Evolutionary conservation across 2,888 invertebrate species (phyloP).

Genomic region (Caenorhabditis sp.): DNA sequence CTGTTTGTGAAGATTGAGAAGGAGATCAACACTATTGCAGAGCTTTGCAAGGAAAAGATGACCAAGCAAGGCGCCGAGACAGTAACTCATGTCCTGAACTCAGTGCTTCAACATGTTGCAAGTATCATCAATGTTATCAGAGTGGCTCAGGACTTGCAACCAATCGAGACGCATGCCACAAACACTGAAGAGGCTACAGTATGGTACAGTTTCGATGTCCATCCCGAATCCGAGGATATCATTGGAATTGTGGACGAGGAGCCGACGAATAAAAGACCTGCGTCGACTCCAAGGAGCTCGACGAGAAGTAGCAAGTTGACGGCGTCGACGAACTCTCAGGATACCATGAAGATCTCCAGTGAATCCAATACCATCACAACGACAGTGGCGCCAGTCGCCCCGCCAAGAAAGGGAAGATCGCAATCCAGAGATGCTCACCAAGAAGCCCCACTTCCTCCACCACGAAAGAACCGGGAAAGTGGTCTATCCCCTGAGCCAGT

Average conservation of each 20-base stretch:
- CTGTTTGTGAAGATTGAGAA: conserved; percentile 78
- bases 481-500: conserved; percentile 46
- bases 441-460: conserved; percentile 20
- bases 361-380: conserved; percentile 11
- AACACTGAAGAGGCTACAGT: conserved; percentile 56
- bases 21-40: conserved; percentile 79
- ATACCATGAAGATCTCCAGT: conserved; percentile 34
- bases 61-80: conserved; percentile 76
- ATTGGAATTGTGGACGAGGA: conserved; percentile 62
- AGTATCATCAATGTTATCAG: conserved; percentile 68
- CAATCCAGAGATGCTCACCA: conserved; percentile 31
- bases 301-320: conserved; percentile 46
- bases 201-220: conserved; percentile 56
- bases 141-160: conserved; percentile 61
- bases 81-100: conserved; percentile 75
- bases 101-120: conserved; percentile 71
- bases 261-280: conserved; percentile 39
- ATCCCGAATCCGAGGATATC: conserved; percentile 64
- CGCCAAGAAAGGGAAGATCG: conserved; percentile 48
- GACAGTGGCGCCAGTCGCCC: conserved; percentile 39
- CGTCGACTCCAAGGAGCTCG: conserved; percentile 44
- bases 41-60: conserved; percentile 75
- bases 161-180: conserved; percentile 40
- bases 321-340: conserved; percentile 41
- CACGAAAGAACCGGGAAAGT: conserved; percentile 14